Base-by-base conservation (phyloP, 2,888 invertebrate species). In the Leucoma salicis region DNA sequence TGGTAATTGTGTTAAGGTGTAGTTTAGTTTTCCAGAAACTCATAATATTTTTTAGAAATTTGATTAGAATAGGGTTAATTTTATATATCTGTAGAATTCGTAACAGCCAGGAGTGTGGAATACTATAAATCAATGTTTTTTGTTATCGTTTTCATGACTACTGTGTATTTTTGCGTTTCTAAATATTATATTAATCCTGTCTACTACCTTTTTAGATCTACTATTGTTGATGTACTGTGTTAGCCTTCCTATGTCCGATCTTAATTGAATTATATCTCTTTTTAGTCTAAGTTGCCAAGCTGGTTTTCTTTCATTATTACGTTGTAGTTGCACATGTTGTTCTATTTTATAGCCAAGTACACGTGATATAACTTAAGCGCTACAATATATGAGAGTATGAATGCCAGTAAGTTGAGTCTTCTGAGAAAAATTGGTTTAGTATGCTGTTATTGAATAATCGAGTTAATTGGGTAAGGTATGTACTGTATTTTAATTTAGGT, bases 301-400 rank as follows among this genome's bases (percentile, higher is more conserved):
- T 8, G 37, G 31, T 24, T 37, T 21, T 2, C 2, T 14, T 3
- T 8, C 2, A 6, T 25, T 8, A 5, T 25, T 25, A 25, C 10
- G 10, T 25, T 25, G 2, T 25, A 5, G 3, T 25, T 2, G 8
- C 25, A 11, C 8, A 10, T 25, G 25, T 25, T 25, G 4, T 25
- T 3, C 8, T n/a, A 6, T 25, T 25, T 25, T 25, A 10, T n/a
- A 25, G 10, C 8, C 8, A 10, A 25, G 25, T 25, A 5, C 25
- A 5, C 8, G 10, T 5, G 14, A 25, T 33, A 33, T 11, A 2
- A 33, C 31, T 13, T 12, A 3, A 10, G 31, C 37, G 15, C 29
- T 31, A 14, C 37, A 37, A 21, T 37, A 37, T 21, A 37, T 31
- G 1, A 37, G 31, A 11, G 18, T 21, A 11, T 37, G 37, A 18